Conservation (phyloP, 2,888 invertebrate species). For the Tolmerus cingulatus region DNA sequence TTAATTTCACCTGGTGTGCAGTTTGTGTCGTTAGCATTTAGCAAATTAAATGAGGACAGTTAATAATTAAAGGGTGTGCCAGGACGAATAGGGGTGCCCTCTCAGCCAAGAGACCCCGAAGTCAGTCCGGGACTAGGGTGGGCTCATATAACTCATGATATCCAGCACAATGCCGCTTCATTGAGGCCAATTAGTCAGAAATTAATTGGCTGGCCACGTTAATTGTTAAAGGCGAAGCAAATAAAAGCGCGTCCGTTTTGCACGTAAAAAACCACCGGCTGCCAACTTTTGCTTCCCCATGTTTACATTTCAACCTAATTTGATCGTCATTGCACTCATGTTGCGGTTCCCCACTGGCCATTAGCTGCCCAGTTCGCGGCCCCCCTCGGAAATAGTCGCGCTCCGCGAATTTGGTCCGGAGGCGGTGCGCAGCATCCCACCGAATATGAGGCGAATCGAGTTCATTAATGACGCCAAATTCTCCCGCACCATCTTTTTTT, state of each 20-base stretch:
- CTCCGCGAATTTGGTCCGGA: not conserved
- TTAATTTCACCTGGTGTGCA: not conserved
- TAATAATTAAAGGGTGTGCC: constrained; percentile 18
- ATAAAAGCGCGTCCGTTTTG: constrained; percentile 24
- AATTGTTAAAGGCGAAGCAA: constrained; percentile 29
- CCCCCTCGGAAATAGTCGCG: not conserved
- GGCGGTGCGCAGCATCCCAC: not conserved
- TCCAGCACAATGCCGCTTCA: not conserved
- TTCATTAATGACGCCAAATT: constrained; percentile 1
- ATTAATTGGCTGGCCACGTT: constrained; percentile 33
- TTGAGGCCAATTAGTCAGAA: constrained; percentile 37
- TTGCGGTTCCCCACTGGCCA: constrained; percentile 29
- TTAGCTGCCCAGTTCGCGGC: constrained; percentile 5
- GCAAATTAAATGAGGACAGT: constrained; percentile 28
- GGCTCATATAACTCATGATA: not conserved
- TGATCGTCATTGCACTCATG: constrained; percentile 38
- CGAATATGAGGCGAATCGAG: constrained; percentile 14
- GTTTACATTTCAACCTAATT: constrained; percentile 40
- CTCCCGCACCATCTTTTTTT: constrained; percentile 13
- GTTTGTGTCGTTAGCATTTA: not conserved
- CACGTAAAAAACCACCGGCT: constrained; percentile 6
- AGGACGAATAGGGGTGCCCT: not conserved
- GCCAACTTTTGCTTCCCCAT: constrained; percentile 11
- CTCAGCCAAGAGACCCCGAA: not conserved
- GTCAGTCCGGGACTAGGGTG: not conserved